Base-by-base conservation (phyloP, 2,888 invertebrate genomes). In the Orchesella flavescens region DNA sequence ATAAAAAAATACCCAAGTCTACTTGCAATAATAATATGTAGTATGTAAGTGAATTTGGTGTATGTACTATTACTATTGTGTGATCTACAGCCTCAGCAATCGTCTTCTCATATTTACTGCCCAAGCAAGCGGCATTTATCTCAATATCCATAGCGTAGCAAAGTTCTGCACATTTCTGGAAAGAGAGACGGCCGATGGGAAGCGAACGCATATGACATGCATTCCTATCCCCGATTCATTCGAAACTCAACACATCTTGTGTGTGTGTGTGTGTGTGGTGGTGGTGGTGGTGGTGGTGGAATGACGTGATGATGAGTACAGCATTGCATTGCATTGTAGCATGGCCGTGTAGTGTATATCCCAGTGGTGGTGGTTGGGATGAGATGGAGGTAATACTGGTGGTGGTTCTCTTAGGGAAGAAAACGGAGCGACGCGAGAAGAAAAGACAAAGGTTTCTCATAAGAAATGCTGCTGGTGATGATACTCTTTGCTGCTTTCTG, bases 401-500 rank as follows among this genome's bases (percentile, higher is more conserved):
- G 83, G 83, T 83, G 72, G 83, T 73, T 83, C 71, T 74, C 68
- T 43, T 49, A 73, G 77, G 83, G 83, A 83, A 83, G 77, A 83
- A 77, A 61, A 24, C 63, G 59, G 17, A 72, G 57, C 34, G 3
- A n/a, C n/a, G 49, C 12, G 49, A 49, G 49, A 49, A 49, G 66
- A 84, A 74, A 74, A 84, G 84, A 84, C 79, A 79, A 84, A 84
- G 84, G 84, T 84, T 84, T 84, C 79, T 84, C 78, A 69, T 73
- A 78, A 69, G 61, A n/a, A n/a, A n/a, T n/a, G 59, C 21, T 13
- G 61, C 46, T 10, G 46, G 46, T 10, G n/a, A 46, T 13, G 46
- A 43, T n/a, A n/a, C 9, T 24, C 19, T 10, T 5, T 57, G 19
- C 57, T 57, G 17, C 57, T 55, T 55, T 55, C 17, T 15, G n/a